Percentiles rank a stretch among this genome's conserved stretches.
phyloP scores from a whole-genome alignment of 2,113 vertebrate genomes.

The Malurus melanocephalus region DNA sequence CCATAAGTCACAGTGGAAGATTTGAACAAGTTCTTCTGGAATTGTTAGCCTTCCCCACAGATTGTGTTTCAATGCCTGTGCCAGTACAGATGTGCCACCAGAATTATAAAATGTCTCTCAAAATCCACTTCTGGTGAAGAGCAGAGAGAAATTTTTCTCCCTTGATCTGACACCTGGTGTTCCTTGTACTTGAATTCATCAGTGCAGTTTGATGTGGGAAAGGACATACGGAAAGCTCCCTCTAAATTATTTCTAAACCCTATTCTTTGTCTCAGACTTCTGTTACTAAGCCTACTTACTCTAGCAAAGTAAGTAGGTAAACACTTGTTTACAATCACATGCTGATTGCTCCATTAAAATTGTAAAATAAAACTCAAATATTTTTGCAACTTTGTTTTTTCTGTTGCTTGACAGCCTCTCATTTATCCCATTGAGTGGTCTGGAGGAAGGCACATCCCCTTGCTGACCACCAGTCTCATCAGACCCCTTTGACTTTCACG shows the following conservation, averaged over 20 bases:
- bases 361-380: not conserved
- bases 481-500: not conserved
- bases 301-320: not conserved
- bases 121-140: not conserved
- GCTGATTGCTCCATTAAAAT: not conserved
- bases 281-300: not conserved
- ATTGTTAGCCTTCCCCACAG: not conserved
- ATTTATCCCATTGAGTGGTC: not conserved
- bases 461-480: not conserved
- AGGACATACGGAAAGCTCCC: not conserved
- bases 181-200: not conserved
- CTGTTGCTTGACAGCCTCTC: not conserved
- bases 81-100: not conserved
- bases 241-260: not conserved
- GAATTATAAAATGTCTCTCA: not conserved
- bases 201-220: not conserved
- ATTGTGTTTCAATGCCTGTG: not conserved
- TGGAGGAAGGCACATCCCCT: not conserved
- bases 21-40: not conserved
- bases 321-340: not conserved
- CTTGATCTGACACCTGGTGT: not conserved
- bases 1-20: not conserved
- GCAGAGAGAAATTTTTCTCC: not conserved
- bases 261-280: not conserved
- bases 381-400: not conserved